phyloP scores from a whole-genome alignment of 2,888 invertebrate genomes.

The Lepidocyrtinus sp. region DNA sequence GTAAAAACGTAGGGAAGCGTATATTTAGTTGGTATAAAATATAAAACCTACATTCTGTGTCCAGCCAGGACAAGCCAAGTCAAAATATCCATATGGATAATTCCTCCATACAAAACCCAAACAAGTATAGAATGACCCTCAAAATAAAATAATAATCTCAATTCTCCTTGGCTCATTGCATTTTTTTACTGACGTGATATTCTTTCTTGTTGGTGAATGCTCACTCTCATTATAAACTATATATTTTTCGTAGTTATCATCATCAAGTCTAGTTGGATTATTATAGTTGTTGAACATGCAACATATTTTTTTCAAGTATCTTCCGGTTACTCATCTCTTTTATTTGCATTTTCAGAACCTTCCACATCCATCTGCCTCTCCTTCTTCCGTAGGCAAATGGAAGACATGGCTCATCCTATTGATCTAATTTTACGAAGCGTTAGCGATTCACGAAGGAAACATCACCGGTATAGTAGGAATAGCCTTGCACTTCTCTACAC shows the following conservation, averaged over 20 bases:
- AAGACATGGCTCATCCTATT: no score
- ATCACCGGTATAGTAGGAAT: no score
- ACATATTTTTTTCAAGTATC: slow-evolving; percentile 57
- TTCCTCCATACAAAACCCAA: slow-evolving; percentile 34
- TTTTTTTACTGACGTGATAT: no score
- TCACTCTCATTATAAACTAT: not conserved
- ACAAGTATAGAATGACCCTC: no score
- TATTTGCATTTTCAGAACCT: slow-evolving; percentile 37
- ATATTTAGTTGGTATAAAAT: no score
- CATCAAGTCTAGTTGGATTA: slow-evolving; percentile 2
- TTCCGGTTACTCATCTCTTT: slow-evolving; percentile 58
- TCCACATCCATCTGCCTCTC: slow-evolving; percentile 27
- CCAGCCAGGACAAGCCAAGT: no score
- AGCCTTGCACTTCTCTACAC: slow-evolving; percentile 50
- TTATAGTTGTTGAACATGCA: slow-evolving; percentile 52
- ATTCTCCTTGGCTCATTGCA: slow-evolving; percentile 56
- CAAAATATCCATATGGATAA: no score
- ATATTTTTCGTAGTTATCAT: not conserved
- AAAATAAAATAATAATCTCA: slow-evolving; percentile 33
- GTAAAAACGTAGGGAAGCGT: no score
- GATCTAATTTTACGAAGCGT: no score
- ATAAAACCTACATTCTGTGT: no score
- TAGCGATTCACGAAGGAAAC: no score
- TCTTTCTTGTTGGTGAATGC: not conserved
- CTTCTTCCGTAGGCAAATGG: slow-evolving; percentile 6